Conservation (phyloP, 2,888 invertebrate genomes). For the Lucinisca nassula region DNA sequence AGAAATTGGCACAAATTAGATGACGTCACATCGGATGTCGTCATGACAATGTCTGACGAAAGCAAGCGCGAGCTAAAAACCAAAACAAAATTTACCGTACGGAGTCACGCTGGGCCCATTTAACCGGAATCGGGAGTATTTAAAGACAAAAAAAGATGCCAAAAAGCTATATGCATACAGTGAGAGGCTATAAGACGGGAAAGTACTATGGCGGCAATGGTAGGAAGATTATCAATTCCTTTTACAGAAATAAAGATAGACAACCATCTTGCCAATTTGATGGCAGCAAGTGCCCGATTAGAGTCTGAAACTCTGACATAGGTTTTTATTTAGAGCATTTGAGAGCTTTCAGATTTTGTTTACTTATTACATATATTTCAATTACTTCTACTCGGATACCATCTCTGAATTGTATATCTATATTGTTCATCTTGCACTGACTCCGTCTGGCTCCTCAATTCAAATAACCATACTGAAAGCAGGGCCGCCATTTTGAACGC, state of each 20-base stretch:
- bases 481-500: too few relatives aligned
- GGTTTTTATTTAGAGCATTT: too few relatives aligned
- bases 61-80: neutral
- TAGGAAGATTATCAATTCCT: slow-evolving; percentile 25
- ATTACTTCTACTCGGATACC: too few relatives aligned
- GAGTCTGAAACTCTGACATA: neutral
- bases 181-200: slow-evolving; percentile 76
- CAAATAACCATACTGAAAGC: too few relatives aligned
- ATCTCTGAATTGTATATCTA: too few relatives aligned
- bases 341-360: too few relatives aligned
- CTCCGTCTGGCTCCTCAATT: too few relatives aligned
- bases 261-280: neutral
- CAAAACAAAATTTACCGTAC: too few relatives aligned
- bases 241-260: neutral
- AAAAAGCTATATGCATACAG: slow-evolving; percentile 76
- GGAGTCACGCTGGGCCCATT: too few relatives aligned
- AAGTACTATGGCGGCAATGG: slow-evolving; percentile 72
- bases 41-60: neutral
- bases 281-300: slow-evolving; percentile 60
- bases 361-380: too few relatives aligned
- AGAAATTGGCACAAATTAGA: neutral
- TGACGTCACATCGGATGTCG: slow-evolving; percentile 9
- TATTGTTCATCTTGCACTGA: too few relatives aligned
- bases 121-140: too few relatives aligned
- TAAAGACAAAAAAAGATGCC: slow-evolving; percentile 77